Percentiles rank a stretch among this genome's conserved stretches.
These are phyloP conservation scores for Geodia barretti DNA, from an alignment of 37 sponge, comb jelly and placozoan genomes.

Conservation along the genomic window DNA sequence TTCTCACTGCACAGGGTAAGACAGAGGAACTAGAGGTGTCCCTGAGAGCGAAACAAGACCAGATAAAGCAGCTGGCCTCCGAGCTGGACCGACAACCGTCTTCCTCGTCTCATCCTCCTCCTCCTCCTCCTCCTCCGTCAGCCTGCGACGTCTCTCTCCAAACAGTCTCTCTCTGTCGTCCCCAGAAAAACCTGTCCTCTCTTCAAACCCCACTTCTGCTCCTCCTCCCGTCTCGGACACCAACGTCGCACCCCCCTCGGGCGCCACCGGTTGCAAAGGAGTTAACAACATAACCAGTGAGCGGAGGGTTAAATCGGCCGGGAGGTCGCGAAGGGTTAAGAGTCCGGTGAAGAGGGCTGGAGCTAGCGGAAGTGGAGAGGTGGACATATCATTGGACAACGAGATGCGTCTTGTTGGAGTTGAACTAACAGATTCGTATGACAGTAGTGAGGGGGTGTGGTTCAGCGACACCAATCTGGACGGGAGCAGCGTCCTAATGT, in stretches of 20 bases:
- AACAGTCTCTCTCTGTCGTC: background rate
- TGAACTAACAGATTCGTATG: constrained; percentile 35
- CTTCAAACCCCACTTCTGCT: background rate
- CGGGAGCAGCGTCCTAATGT: background rate
- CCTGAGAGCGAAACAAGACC: background rate
- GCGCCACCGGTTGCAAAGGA: background rate
- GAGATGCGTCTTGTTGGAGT: constrained; percentile 41
- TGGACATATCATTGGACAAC: constrained; percentile 18
- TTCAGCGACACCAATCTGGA: constrained; percentile 11
- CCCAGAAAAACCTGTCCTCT: background rate
- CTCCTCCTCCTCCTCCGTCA: background rate
- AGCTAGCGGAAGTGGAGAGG: background rate
- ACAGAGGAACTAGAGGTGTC: background rate
- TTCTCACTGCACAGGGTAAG: no score
- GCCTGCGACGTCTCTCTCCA: background rate
- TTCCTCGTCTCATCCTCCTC: background rate
- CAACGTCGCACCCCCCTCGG: background rate
- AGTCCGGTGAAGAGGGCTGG: constrained; percentile 4
- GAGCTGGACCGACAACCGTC: background rate
- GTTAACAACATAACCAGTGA: background rate
- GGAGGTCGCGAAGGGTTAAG: background rate
- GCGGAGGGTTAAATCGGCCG: background rate
- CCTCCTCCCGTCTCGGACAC: background rate
- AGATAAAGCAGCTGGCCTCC: background rate
- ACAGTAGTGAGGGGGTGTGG: constrained; percentile 33